Evolutionary conservation across 92 coral and sea anemone genomes (phyloP), one percentile per base, ranked within the genome.

Genomic region (Nematostella vectensis): DNA sequence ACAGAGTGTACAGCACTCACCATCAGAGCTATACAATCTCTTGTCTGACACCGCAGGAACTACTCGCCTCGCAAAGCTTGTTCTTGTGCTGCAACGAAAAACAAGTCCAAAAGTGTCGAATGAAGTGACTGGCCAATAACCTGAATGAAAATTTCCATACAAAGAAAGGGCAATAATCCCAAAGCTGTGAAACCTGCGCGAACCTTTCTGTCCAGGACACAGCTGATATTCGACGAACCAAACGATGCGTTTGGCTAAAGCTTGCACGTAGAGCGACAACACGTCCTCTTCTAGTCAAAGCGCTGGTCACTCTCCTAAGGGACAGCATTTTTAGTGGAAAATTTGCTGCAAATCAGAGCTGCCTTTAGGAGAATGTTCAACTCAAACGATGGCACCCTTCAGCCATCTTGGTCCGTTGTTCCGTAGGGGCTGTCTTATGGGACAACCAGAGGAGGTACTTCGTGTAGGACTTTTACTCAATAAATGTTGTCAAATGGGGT

Each of bases 161-260:
- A 36, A 36, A 36, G 42, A n/a, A 10, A 15, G n/a, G 21, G 11
- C 16, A 2, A 3, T 11, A 23, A 72, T 25, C 67, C 59, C n/a
- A n/a, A n/a, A n/a, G n/a, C n/a, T n/a, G n/a, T n/a, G n/a, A n/a
- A n/a, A n/a, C n/a, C n/a, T n/a, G n/a, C n/a, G n/a, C n/a, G 24
- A 69, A 85, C 95, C 95, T 85, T 38, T 71, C 63, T 55, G 56
- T 65, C 83, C 84, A 80, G 23, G 76, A 28, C 11, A 71, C 39
- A 17, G 65, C 68, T 12, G 81, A 62, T 30, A 63, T 64, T 12
- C 67, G 65, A 22, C 58, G 80, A 57, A 71, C 42, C 39, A 69
- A 53, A 47, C 54, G 62, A 27, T 64, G 75, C 25, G 68, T 36
- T 65, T 75, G 74, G 26, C 81, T 68, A 61, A 80, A 30, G 54